Conservation (phyloP, 2,113 vertebrate genomes). For the Grus americana region DNA sequence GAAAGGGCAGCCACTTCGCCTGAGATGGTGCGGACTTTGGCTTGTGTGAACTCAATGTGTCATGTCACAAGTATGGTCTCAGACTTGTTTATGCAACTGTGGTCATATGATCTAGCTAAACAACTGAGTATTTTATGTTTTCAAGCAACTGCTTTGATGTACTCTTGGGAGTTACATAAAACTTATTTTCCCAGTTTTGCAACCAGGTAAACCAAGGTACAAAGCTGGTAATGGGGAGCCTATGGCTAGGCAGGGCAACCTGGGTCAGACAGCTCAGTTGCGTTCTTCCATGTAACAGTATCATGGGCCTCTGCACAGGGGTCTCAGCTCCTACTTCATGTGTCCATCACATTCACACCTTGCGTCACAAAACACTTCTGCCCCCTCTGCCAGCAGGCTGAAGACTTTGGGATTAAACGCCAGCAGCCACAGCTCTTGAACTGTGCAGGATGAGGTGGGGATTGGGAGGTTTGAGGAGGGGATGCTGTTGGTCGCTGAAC, state of each 20-base stretch:
- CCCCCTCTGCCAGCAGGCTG: not conserved
- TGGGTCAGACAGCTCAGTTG: not conserved
- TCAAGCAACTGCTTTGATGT: not conserved
- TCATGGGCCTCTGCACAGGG: accelerated
- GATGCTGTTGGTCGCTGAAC: not conserved
- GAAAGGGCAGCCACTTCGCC: not conserved
- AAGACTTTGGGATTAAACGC: not conserved
- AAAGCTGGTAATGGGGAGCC: not conserved
- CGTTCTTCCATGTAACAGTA: not conserved
- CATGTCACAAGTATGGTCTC: not conserved
- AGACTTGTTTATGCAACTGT: not conserved
- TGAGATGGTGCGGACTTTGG: not conserved
- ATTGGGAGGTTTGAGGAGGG: not conserved
- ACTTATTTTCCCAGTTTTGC: not conserved
- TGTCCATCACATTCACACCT: accelerated
- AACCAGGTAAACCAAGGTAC: not conserved
- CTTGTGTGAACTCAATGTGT: accelerated
- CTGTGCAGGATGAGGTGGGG: not conserved
- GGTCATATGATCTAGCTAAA: not conserved
- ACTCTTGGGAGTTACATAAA: not conserved
- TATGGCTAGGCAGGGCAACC: no score
- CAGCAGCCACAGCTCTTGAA: not conserved
- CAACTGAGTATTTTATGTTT: not conserved
- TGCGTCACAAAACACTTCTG: not conserved
- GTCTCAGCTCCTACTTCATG: accelerated